These are phyloP conservation scores for Erythrolamprus reginae DNA, from an alignment of 2,113 vertebrate genomes.

Conservation along the genomic window DNA sequence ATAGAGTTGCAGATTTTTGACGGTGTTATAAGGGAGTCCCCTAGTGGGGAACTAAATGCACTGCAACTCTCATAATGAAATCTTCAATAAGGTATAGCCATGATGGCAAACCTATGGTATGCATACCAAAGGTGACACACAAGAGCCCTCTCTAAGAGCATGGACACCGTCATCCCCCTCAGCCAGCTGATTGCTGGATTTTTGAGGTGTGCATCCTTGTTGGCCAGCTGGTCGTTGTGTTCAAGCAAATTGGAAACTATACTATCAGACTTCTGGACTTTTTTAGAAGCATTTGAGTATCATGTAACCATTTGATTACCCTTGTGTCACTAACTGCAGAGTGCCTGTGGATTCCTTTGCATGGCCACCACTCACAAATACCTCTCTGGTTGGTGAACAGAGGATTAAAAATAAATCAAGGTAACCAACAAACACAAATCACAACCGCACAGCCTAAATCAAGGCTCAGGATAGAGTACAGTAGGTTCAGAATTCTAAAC, in stretches of 20 bases:
- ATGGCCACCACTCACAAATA: background rate
- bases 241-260: background rate
- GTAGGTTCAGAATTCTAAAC: background rate
- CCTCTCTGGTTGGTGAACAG: background rate
- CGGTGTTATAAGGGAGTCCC: background rate
- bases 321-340: background rate
- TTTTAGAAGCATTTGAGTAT: background rate
- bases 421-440: background rate
- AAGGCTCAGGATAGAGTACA: background rate
- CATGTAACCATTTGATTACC: background rate
- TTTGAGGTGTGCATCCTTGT: too few relatives aligned
- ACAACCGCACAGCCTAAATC: background rate
- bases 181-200: too few relatives aligned
- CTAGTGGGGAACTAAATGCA: background rate
- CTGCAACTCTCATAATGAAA: background rate
- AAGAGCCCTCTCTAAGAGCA: too few relatives aligned
- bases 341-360: background rate
- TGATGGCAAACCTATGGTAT: too few relatives aligned
- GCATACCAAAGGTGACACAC: too few relatives aligned
- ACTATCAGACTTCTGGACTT: background rate
- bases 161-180: too few relatives aligned
- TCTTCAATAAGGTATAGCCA: too few relatives aligned
- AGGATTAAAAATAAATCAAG: background rate
- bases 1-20: background rate
- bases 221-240: too few relatives aligned